Evolutionary conservation across 2,113 vertebrate genomes (phyloP).

Genomic region (Oophaga pumilio): DNA sequence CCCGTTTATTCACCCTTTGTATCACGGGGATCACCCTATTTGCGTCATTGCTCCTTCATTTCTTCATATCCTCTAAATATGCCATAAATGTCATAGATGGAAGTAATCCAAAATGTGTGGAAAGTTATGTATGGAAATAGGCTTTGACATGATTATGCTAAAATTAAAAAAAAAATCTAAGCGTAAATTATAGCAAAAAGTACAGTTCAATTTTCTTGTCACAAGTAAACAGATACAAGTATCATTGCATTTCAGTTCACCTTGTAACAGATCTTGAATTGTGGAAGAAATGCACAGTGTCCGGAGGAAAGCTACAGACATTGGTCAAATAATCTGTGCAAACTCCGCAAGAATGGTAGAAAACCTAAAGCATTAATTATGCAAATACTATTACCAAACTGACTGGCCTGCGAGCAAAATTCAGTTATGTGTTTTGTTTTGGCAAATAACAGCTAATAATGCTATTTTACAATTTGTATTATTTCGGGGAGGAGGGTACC

Average conservation of each 20-base stretch:
- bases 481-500: not conserved
- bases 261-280: not conserved
- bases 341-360: not conserved
- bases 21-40: too few species aligned
- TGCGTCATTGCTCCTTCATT: too few species aligned
- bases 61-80: too few species aligned
- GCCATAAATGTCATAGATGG: too few species aligned
- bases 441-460: not conserved
- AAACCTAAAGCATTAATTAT: not conserved
- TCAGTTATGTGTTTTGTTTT: not conserved
- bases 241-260: not conserved
- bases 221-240: not conserved
- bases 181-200: too few species aligned
- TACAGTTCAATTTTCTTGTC: not conserved
- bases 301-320: not conserved
- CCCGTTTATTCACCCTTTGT: too few species aligned
- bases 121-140: too few species aligned
- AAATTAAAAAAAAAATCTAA: too few species aligned
- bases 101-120: too few species aligned
- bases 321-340: constrained; percentile 7
- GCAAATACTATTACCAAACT: not conserved
- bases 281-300: not conserved
- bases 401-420: not conserved
- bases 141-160: too few species aligned
- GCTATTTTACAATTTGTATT: not conserved